Evolutionary conservation across 2,113 vertebrate genomes (phyloP), one percentile per base, ranked within the genome.

Genomic region (Lycaon pictus): DNA sequence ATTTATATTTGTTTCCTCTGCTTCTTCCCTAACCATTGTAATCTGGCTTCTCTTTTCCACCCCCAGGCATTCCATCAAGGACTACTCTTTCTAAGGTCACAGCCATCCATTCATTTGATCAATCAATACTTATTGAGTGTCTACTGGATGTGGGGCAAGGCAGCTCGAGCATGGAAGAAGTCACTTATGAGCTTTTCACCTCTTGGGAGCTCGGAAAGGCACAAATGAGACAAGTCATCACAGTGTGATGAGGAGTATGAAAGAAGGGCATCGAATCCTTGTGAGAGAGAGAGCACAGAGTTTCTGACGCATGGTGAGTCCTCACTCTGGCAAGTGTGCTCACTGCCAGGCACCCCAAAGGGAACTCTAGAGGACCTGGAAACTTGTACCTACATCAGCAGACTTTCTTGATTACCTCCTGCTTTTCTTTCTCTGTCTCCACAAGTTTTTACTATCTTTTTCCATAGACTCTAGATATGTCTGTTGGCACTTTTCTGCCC

Each of bases 291-390:
- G 22, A 55, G 25, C 0, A 55, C 55, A 10, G 62, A 58, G 25
- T 7, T 67, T 22, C n/a, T 55, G n/a, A 19, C 0, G 0, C 6
- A 11, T 37, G 9, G 23, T 5, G 1, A 27, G 27, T 10, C 27
- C 53, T 63, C 22, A 22, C 19, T 56, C 85, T n/a, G 32, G 25
- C 63, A 67, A 27, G 88, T 6, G 25, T 5, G 53, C 63, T n/a
- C 63, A 32, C 12, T 22, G 29, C 17, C 23, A 7, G 1, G 19
- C 27, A 60, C 22, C 19, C 19, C 25, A 53, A 7, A 5, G 72
- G 20, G 62, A 84, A 37, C 32, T 22, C 72, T 8, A 29, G 37
- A 56, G 87, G 20, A 10, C n/a, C 69, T 27, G 15, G 74, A 62
- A 23, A 12, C 22, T 7, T 1, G 3, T 3, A 13, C 62, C 63